Conservation (phyloP, 2,113 vertebrate species). For the Vombatus ursinus region DNA sequence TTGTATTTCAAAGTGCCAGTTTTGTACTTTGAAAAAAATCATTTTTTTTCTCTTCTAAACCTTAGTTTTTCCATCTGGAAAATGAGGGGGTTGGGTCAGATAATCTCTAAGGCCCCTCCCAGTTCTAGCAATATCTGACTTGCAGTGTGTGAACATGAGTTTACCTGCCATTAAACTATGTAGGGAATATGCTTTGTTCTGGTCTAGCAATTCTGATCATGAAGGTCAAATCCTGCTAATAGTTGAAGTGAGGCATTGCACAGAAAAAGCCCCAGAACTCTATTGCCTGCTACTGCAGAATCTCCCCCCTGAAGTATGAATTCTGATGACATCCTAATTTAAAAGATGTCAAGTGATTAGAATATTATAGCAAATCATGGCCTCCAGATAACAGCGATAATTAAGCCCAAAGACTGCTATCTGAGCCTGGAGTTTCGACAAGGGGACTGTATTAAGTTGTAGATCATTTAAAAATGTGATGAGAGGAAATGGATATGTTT, state of each 20-base stretch:
- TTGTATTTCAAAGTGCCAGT: neutral
- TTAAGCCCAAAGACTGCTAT: constrained; percentile 9
- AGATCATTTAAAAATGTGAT: constrained; percentile 25
- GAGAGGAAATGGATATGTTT: constrained; percentile 21
- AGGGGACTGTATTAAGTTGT: constrained; percentile 18
- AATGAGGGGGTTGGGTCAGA: neutral
- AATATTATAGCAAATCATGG: neutral
- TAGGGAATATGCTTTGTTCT: constrained; percentile 17
- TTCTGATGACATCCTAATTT: constrained; percentile 16
- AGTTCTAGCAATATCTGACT: constrained; percentile 7
- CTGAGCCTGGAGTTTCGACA: constrained; percentile 25
- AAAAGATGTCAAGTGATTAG: neutral
- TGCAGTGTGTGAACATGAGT: constrained; percentile 37
- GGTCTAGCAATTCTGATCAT: constrained; percentile 25
- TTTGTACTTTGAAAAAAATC: neutral
- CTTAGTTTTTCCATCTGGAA: neutral
- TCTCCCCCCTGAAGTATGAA: neutral
- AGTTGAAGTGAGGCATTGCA: neutral
- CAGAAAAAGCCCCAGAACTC: neutral
- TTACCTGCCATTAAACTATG: neutral
- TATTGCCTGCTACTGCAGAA: neutral
- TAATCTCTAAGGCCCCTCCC: constrained; percentile 17
- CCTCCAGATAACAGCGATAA: neutral
- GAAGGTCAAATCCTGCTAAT: neutral
- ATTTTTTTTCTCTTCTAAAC: neutral